Percentiles rank a stretch among this genome's conserved stretches.
These are phyloP conservation scores for Nomada ruficornis DNA, from an alignment of 2,888 invertebrate genomes.

Conservation along the genomic window DNA sequence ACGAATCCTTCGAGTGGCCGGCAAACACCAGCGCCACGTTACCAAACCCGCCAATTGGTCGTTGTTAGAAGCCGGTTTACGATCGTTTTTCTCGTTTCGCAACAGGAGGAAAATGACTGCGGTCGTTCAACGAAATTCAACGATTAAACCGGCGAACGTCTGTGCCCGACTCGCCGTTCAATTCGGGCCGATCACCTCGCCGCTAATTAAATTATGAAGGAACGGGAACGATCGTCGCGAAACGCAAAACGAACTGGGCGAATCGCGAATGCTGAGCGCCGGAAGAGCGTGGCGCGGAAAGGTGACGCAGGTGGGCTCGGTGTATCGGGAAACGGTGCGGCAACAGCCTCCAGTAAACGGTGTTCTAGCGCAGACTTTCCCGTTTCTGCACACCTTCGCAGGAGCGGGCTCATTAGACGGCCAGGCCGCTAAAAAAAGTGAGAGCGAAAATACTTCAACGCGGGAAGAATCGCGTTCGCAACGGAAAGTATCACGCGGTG, in stretches of 20 bases:
- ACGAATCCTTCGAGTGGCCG: slow-evolving; percentile 1
- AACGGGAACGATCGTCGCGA: background rate
- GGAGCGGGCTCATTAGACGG: slow-evolving; percentile 58
- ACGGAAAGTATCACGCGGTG: slow-evolving; percentile 22
- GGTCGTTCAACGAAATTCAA: slow-evolving; percentile 24
- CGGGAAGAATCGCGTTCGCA: slow-evolving; percentile 23
- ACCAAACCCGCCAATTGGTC: slow-evolving; percentile 21
- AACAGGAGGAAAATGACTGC: slow-evolving; percentile 42
- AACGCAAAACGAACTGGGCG: slow-evolving; percentile 1
- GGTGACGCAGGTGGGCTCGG: background rate
- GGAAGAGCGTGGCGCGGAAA: background rate
- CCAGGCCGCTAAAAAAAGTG: slow-evolving; percentile 55
- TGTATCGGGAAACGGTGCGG: slow-evolving; percentile 8
- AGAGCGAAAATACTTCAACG: slow-evolving; percentile 54
- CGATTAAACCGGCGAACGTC: slow-evolving; percentile 18
- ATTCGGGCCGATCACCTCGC: background rate
- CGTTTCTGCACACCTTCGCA: slow-evolving; percentile 48
- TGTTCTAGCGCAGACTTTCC: slow-evolving; percentile 48
- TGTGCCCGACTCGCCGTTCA: background rate
- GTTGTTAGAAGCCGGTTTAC: slow-evolving; percentile 40
- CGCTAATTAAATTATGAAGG: slow-evolving; percentile 19
- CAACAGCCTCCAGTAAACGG: slow-evolving; percentile 44
- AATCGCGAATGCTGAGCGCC: slow-evolving; percentile 25
- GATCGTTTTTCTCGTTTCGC: slow-evolving; percentile 49
- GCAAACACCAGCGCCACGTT: background rate